Conservation (phyloP, 2,888 invertebrate species). For the Nemoura dubitans region DNA sequence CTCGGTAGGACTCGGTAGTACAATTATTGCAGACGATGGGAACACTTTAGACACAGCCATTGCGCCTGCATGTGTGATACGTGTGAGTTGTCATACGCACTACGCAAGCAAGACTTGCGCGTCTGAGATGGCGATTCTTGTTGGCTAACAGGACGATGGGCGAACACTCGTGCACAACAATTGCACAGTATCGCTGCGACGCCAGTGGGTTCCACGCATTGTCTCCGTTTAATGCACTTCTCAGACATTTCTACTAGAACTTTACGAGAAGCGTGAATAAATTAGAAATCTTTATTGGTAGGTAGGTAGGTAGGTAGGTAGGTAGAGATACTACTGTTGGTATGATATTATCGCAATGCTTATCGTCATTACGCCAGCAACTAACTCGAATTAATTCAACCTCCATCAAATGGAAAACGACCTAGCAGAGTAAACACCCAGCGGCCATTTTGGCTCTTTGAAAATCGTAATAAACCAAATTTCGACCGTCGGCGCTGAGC, state of each 20-base stretch:
- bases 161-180: neutral
- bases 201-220: neutral
- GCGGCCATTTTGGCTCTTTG: neutral
- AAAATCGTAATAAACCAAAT: neutral
- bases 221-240: neutral
- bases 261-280: neutral
- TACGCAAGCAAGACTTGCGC: no score
- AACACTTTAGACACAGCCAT: no score
- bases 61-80: no score
- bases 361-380: no score
- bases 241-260: neutral
- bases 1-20: no score
- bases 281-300: neutral
- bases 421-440: neutral
- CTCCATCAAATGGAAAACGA: neutral
- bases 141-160: no score
- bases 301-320: no score
- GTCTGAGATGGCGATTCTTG: no score
- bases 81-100: no score
- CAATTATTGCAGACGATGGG: no score
- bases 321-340: no score
- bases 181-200: neutral
- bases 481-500: neutral
- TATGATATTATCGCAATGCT: no score
- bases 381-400: neutral